phyloP scores from a whole-genome alignment of 1,140 invertebrate genomes.

The Nilaparvata lugens region DNA sequence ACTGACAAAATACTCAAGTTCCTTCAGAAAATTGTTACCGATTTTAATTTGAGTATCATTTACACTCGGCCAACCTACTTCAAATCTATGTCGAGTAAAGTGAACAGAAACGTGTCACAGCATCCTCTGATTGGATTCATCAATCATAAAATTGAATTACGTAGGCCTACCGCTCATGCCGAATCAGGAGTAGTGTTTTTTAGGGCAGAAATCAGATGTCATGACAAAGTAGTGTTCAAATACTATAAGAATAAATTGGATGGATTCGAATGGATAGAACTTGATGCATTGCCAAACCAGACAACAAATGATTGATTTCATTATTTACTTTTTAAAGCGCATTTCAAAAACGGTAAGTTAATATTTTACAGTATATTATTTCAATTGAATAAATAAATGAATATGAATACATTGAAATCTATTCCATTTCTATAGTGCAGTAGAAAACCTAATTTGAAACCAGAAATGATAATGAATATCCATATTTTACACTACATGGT shows the following conservation, averaged over 20 bases:
- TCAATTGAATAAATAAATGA: too few relatives aligned
- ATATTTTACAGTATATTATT: too few relatives aligned
- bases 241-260: neutral
- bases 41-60: slow-evolving; percentile 30
- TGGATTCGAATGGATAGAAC: slow-evolving; percentile 5
- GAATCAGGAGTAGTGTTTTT: neutral
- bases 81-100: slow-evolving; percentile 10
- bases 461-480: too few relatives aligned
- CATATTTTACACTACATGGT: too few relatives aligned
- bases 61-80: slow-evolving; percentile 18
- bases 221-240: neutral
- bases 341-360: too few relatives aligned
- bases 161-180: neutral
- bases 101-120: neutral
- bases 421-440: too few relatives aligned
- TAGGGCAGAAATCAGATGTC: neutral
- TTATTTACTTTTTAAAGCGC: too few relatives aligned
- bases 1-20: slow-evolving; percentile 32
- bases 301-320: too few relatives aligned
- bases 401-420: too few relatives aligned
- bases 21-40: slow-evolving; percentile 31
- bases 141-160: slow-evolving; percentile 2
- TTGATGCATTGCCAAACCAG: too few relatives aligned
- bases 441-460: too few relatives aligned
- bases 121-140: neutral